A percentile compares a stretch with the other conserved stretches of the same genome.
phyloP scores from a whole-genome alignment of 2,888 invertebrate species.

The Nephrocerus scutellatus region DNA sequence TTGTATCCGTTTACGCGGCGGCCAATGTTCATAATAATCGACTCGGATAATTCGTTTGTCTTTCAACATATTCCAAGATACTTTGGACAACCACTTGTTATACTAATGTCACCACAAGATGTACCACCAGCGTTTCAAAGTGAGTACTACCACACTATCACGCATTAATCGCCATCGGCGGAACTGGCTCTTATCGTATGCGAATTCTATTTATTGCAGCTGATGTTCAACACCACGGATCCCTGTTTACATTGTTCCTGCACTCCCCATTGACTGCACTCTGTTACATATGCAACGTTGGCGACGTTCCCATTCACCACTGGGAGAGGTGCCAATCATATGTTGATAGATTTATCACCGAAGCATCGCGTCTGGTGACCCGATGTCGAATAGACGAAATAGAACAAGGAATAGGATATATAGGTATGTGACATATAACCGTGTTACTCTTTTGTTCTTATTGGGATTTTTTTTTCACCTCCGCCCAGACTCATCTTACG shows the following conservation, averaged over 20 bases:
- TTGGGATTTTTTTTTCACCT: not conserved
- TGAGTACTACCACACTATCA: slow-evolving; percentile 35
- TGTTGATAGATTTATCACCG: slow-evolving; percentile 82
- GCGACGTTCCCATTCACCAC: slow-evolving; percentile 72
- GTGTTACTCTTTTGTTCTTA: not conserved
- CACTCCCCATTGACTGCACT: slow-evolving; percentile 90
- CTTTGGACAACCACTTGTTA: slow-evolving; percentile 89
- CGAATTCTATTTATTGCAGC: slow-evolving; percentile 33
- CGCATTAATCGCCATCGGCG: too few species aligned
- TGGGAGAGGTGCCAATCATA: slow-evolving; percentile 88
- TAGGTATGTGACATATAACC: slow-evolving; percentile 33
- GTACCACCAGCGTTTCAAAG: slow-evolving; percentile 78
- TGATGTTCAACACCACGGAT: slow-evolving; percentile 81
- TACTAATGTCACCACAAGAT: slow-evolving; percentile 90
- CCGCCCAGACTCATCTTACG: slow-evolving; percentile 56
- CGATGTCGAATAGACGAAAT: slow-evolving; percentile 72
- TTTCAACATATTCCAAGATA: slow-evolving; percentile 85
- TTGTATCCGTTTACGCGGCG: slow-evolving; percentile 86
- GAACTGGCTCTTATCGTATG: too few species aligned
- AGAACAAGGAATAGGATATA: slow-evolving; percentile 48
- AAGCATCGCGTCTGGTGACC: slow-evolving; percentile 76
- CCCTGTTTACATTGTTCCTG: slow-evolving; percentile 89
- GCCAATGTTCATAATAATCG: slow-evolving; percentile 88
- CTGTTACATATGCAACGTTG: slow-evolving; percentile 84
- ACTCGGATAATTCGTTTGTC: slow-evolving; percentile 90